A percentile compares a stretch with the other conserved stretches of the same genome.
Evolutionary conservation across 2,888 invertebrate species (phyloP).

Genomic region (Boloria selene): DNA sequence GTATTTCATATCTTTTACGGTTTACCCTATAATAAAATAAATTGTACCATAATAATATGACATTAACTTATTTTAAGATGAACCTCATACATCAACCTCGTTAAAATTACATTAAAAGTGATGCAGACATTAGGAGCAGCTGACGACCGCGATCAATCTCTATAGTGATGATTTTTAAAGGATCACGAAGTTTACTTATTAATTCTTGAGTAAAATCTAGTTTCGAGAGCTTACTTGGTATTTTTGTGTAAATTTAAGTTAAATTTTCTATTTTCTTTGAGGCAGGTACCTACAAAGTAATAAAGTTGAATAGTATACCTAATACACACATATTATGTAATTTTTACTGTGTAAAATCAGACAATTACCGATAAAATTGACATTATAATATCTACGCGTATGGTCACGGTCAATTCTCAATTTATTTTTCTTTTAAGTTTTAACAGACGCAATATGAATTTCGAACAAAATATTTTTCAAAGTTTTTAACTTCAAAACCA

Average conservation of each 20-base stretch:
- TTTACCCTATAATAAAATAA: no score
- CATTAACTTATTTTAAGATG: not conserved
- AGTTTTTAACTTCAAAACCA: not conserved
- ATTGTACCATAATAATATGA: not conserved
- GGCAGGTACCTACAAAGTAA: no score
- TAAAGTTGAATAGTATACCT: no score
- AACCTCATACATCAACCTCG: slow-evolving; percentile 22
- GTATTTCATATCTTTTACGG: no score
- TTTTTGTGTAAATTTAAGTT: slow-evolving; percentile 1
- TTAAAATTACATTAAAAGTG: slow-evolving; percentile 39
- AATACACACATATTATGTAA: no score
- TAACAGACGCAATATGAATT: not conserved
- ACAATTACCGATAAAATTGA: not conserved
- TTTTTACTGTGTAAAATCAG: not conserved
- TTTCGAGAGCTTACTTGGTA: slow-evolving; percentile 1
- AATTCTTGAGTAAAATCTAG: slow-evolving; percentile 4
- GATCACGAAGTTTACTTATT: slow-evolving; percentile 22
- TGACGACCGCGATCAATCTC: slow-evolving; percentile 23
- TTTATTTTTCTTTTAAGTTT: not conserved
- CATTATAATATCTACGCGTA: not conserved
- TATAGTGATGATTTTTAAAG: slow-evolving; percentile 34
- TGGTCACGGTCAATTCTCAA: not conserved
- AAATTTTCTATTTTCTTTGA: not conserved
- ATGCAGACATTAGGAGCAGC: slow-evolving; percentile 32
- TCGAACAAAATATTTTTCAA: not conserved